Evolutionary conservation across 2,888 invertebrate genomes (phyloP).

Genomic region (Tribolium freemani): DNA sequence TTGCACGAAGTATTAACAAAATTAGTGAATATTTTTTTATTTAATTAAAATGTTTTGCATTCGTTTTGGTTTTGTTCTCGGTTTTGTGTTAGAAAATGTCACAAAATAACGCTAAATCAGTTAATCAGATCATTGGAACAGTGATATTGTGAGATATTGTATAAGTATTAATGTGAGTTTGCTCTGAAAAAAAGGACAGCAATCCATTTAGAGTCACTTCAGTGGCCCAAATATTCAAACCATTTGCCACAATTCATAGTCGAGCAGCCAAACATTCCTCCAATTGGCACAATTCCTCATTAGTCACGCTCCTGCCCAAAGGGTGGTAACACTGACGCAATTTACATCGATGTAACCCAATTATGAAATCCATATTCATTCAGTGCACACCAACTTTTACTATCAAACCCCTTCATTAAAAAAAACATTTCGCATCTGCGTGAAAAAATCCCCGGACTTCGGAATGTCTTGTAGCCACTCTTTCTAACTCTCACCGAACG

Average conservation of each 20-base stretch:
- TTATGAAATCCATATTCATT: neutral
- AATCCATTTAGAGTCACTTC: too few relatives aligned
- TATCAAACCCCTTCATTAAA: neutral
- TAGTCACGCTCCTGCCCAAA: neutral
- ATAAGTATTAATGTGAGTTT: too few relatives aligned
- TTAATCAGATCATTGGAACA: too few relatives aligned
- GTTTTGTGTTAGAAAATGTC: too few relatives aligned
- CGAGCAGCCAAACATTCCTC: neutral
- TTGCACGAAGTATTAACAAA: too few relatives aligned
- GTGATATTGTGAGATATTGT: too few relatives aligned
- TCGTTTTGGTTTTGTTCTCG: too few relatives aligned
- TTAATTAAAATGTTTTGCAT: too few relatives aligned
- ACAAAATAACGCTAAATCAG: too few relatives aligned
- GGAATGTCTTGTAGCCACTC: conserved; percentile 28
- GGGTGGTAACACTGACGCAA: neutral
- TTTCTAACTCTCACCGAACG: conserved; percentile 53
- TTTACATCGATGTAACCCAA: neutral
- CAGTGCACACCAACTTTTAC: neutral
- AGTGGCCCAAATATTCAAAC: neutral
- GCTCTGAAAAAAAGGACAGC: too few relatives aligned
- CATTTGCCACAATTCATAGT: neutral
- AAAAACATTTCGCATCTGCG: neutral
- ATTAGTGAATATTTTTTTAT: too few relatives aligned
- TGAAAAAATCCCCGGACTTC: neutral
- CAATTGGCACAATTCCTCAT: neutral